phyloP scores from a whole-genome alignment of 2,888 invertebrate species.

The Erebia epiphron region DNA sequence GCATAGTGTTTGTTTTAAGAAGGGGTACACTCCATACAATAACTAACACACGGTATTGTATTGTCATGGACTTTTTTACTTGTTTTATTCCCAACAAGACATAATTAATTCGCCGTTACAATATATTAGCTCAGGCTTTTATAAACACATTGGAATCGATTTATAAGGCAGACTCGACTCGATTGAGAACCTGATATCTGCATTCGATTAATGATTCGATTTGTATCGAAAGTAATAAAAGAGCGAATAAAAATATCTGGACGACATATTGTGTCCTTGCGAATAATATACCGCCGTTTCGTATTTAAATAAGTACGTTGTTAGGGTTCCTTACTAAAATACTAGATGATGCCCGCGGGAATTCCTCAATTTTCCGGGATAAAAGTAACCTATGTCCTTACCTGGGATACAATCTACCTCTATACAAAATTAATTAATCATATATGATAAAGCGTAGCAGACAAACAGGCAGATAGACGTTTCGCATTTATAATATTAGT shows the following conservation, averaged over 20 bases:
- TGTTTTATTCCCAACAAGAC: not conserved
- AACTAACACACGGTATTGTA: not conserved
- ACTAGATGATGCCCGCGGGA: not conserved
- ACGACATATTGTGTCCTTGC: conserved; percentile 6
- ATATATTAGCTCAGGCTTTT: conserved; percentile 9
- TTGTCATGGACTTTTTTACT: not conserved
- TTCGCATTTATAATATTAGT: too few relatives aligned
- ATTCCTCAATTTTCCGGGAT: too few relatives aligned
- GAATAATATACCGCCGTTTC: not conserved
- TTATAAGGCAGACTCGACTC: conserved; percentile 7
- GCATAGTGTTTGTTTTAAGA: too few relatives aligned
- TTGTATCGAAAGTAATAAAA: conserved; percentile 11
- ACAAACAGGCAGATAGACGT: too few relatives aligned
- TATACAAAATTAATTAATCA: too few relatives aligned
- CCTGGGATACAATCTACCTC: too few relatives aligned
- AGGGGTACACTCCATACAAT: not conserved
- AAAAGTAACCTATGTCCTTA: too few relatives aligned
- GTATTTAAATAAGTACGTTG: not conserved
- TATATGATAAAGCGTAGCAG: too few relatives aligned
- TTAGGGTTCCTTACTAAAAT: not conserved
- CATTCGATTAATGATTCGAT: conserved; percentile 20
- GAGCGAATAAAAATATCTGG: conserved; percentile 9
- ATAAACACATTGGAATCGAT: conserved; percentile 16
- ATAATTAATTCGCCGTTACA: conserved; percentile 19
- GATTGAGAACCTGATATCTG: conserved; percentile 20